These are phyloP conservation scores for Apteryx owenii DNA, from an alignment of 2,113 vertebrate genomes.

Conservation along the genomic window DNA sequence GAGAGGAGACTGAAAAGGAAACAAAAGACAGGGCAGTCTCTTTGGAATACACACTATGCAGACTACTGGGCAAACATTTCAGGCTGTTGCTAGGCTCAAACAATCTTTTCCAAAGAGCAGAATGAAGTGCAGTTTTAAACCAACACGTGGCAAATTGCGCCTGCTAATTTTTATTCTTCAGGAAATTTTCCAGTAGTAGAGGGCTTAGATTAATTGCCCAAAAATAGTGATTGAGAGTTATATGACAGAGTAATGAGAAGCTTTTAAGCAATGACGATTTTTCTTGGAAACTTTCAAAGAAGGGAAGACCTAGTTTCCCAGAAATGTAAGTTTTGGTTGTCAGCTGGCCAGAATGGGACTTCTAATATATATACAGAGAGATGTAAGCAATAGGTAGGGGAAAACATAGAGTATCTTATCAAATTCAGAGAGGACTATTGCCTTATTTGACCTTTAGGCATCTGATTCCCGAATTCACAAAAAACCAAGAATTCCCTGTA, in stretches of 20 bases:
- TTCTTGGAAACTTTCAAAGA: neutral
- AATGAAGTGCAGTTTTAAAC: neutral
- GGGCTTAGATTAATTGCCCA: neutral
- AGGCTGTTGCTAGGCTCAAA: neutral
- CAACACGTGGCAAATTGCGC: neutral
- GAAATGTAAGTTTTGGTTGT: neutral
- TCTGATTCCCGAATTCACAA: neutral
- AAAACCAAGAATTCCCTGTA: neutral
- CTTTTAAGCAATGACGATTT: neutral
- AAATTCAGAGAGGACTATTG: neutral
- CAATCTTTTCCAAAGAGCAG: neutral
- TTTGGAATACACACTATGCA: neutral
- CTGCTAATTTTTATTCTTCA: neutral
- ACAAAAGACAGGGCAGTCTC: neutral
- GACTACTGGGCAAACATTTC: neutral
- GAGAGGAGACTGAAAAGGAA: neutral
- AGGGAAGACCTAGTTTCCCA: neutral
- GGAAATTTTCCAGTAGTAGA: neutral
- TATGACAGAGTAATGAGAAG: neutral
- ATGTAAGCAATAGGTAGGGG: neutral
- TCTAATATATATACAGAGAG: neutral
- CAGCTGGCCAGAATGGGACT: neutral
- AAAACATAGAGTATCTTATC: neutral
- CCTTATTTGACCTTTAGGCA: neutral
- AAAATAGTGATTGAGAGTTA: neutral